phyloP scores from a whole-genome alignment of 2,797 vertebrate genomes.

The Enteromius fasciolatus region DNA sequence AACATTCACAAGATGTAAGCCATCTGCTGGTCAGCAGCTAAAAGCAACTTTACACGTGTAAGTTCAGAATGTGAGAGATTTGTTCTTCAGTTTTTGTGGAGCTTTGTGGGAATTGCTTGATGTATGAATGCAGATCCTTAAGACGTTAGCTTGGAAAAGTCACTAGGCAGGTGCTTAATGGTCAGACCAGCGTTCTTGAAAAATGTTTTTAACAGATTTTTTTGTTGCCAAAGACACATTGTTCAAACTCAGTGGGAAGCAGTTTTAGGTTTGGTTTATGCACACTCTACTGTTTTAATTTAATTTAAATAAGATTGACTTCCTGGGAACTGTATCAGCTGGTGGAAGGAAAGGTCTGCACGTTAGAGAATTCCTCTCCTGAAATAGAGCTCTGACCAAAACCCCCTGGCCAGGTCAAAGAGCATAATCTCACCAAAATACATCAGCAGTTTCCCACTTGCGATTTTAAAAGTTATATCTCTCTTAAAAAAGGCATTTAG shows the following conservation, averaged over 20 bases:
- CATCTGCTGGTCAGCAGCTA: neutral
- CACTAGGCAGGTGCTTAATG: neutral
- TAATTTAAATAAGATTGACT: neutral
- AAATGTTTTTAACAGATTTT: neutral
- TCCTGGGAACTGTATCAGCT: constrained; percentile 59
- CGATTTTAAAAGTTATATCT: neutral
- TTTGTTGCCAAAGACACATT: neutral
- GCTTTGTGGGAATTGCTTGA: neutral
- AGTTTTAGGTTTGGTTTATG: neutral
- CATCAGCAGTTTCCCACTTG: neutral
- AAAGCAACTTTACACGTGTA: neutral
- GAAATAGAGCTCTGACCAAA: constrained; percentile 73
- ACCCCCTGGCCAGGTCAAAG: constrained; percentile 61
- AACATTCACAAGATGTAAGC: constrained; percentile 19
- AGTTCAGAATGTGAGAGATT: no score
- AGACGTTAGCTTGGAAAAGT: neutral
- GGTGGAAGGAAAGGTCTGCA: constrained; percentile 73
- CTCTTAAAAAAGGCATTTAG: neutral
- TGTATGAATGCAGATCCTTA: neutral
- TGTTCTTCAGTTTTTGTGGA: neutral
- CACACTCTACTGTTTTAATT: neutral
- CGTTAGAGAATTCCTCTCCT: constrained; percentile 71
- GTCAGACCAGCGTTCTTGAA: neutral
- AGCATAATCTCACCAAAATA: constrained; percentile 55
- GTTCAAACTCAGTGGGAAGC: neutral